Evolutionary conservation across 92 coral and sea anemone genomes (phyloP).

Genomic region (Hydrozoanthus gracilis): DNA sequence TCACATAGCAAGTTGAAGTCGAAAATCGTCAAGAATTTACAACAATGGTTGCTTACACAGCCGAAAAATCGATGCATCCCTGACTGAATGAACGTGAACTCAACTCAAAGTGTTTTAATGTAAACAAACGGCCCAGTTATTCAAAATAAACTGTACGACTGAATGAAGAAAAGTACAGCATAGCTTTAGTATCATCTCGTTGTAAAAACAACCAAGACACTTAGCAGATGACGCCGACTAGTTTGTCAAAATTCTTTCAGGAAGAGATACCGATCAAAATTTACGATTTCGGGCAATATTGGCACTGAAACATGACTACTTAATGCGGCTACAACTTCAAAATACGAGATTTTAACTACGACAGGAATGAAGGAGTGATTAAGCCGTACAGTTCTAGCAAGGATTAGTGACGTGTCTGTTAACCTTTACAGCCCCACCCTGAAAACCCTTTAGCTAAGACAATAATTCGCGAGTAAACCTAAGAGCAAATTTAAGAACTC

Average conservation of each 20-base stretch:
- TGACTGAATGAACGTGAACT: not conserved
- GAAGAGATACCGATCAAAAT: constrained; percentile 5
- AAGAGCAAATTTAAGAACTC: constrained; percentile 17
- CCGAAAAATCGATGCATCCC: not conserved
- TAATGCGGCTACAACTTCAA: not conserved
- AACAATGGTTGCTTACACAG: not conserved
- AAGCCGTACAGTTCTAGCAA: not conserved
- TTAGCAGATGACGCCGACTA: not conserved
- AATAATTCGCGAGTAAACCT: constrained; percentile 29
- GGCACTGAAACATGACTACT: not conserved
- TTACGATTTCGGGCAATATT: not conserved
- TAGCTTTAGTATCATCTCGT: not conserved
- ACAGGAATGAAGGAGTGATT: constrained; percentile 18
- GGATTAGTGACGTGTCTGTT: constrained; percentile 42
- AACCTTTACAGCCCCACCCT: constrained; percentile 42
- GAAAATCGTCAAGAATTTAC: not conserved
- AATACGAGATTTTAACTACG: not conserved
- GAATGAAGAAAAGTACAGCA: not conserved
- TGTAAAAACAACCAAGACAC: not conserved
- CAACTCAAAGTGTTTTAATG: not conserved
- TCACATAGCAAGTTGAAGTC: not conserved
- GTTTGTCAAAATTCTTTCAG: not conserved
- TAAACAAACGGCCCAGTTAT: not conserved
- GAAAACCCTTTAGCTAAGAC: constrained; percentile 26
- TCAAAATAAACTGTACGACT: constrained; percentile 10